phyloP scores from a whole-genome alignment of 2,797 vertebrate genomes.

The Lacerta viridis region DNA sequence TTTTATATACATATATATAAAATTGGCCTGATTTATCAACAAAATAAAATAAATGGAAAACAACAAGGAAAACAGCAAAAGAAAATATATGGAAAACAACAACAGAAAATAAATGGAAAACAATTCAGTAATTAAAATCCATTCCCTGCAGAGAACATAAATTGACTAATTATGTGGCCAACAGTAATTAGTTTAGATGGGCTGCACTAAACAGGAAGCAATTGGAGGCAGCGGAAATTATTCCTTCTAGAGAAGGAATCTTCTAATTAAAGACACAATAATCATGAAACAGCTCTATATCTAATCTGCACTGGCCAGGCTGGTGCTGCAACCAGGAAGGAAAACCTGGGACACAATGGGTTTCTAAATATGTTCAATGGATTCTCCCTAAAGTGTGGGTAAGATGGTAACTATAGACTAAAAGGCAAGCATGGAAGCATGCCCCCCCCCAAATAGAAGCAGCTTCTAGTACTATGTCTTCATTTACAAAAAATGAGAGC shows the following conservation, averaged over 20 bases:
- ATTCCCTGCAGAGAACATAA: neutral
- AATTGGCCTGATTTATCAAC: neutral
- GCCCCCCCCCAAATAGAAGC: neutral
- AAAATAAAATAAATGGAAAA: neutral
- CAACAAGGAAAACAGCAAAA: neutral
- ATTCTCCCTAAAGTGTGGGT: neutral
- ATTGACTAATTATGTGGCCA: neutral
- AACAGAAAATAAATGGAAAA: neutral
- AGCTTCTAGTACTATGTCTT: neutral
- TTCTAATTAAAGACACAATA: conserved; percentile 4
- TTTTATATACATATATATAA: neutral
- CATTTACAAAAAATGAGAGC: neutral
- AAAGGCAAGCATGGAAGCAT: neutral
- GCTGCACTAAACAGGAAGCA: neutral
- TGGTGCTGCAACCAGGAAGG: neutral
- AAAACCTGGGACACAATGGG: too few relatives aligned
- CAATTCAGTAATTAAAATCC: neutral
- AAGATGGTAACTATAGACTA: neutral
- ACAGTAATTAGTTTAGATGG: neutral
- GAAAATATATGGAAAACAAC: neutral
- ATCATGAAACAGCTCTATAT: neutral
- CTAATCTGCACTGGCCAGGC: neutral
- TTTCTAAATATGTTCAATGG: neutral
- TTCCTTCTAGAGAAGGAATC: neutral
- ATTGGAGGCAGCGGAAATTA: neutral